A percentile compares a stretch with the other conserved stretches of the same genome.
These are phyloP conservation scores for Fissipunctia ypsillon DNA, from an alignment of 2,888 invertebrate species.

Conservation along the genomic window DNA sequence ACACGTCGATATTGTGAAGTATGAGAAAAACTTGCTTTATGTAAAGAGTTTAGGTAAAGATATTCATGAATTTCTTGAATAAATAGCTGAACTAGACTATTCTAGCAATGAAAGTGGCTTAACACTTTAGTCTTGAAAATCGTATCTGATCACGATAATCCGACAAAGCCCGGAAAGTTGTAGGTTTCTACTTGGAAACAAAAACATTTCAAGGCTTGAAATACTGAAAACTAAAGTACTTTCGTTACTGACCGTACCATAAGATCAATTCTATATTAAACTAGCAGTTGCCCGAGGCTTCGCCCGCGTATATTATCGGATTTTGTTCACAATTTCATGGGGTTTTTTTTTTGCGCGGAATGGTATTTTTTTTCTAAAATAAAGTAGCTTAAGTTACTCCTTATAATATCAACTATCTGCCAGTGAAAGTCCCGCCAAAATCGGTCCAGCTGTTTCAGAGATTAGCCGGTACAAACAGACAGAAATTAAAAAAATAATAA, in stretches of 20 bases:
- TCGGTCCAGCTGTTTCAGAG: too few species aligned
- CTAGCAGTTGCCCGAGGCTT: too few species aligned
- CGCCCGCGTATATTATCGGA: too few species aligned
- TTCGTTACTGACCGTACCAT: not conserved
- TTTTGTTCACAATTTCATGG: too few species aligned
- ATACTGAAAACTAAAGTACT: not conserved
- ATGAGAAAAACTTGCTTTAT: conserved; percentile 41
- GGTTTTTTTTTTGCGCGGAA: too few species aligned
- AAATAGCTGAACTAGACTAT: not conserved
- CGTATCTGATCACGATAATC: not conserved
- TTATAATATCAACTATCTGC: too few species aligned
- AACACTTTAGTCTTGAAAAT: not conserved
- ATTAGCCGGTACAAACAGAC: too few species aligned
- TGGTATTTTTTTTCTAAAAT: too few species aligned
- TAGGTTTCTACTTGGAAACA: not conserved
- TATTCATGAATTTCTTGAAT: conserved; percentile 22
- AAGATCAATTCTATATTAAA: not conserved
- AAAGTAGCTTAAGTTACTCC: too few species aligned
- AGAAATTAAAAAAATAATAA: too few species aligned
- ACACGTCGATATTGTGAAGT: conserved; percentile 37
- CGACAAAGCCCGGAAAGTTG: too few species aligned
- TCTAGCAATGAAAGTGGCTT: not conserved
- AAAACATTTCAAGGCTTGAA: not conserved
- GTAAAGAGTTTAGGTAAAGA: conserved; percentile 5
- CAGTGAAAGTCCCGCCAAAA: too few species aligned